Conservation (phyloP, 2,797 vertebrate species). For the Ficedula albicollis region DNA sequence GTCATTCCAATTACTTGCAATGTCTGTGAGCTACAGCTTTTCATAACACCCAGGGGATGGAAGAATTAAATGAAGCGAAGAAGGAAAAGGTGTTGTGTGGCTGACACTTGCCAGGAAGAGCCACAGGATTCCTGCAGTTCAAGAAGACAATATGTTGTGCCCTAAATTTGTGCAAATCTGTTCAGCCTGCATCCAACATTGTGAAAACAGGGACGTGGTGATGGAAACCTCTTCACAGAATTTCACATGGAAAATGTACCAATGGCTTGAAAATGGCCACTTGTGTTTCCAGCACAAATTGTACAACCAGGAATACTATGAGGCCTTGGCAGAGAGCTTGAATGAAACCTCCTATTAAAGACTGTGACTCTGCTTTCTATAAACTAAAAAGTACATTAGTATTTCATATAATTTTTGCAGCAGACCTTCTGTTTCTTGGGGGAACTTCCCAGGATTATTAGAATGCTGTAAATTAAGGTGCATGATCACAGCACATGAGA, state of each 20-base stretch:
- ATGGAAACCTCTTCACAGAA: not conserved
- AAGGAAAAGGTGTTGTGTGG: not conserved
- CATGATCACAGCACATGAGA: accelerated
- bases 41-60: not conserved
- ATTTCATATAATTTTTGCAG: not conserved
- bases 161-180: constrained; percentile 21
- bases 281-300: not conserved
- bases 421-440: not conserved
- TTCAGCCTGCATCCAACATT: not conserved
- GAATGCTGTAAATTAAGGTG: not conserved
- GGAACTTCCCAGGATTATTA: not conserved
- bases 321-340: not conserved
- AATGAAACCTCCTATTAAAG: not conserved
- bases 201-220: not conserved
- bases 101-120: not conserved
- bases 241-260: not conserved
- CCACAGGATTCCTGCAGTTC: not conserved
- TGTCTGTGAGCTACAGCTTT: not conserved
- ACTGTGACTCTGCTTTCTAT: not conserved
- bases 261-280: not conserved
- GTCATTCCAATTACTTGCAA: not conserved
- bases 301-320: not conserved
- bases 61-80: not conserved
- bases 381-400: not conserved
- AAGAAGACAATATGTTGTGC: not conserved